Percentiles rank a stretch among this genome's conserved stretches.
Evolutionary conservation across 2,888 invertebrate species (phyloP).

Genomic region (Nasonovia ribisnigri): DNA sequence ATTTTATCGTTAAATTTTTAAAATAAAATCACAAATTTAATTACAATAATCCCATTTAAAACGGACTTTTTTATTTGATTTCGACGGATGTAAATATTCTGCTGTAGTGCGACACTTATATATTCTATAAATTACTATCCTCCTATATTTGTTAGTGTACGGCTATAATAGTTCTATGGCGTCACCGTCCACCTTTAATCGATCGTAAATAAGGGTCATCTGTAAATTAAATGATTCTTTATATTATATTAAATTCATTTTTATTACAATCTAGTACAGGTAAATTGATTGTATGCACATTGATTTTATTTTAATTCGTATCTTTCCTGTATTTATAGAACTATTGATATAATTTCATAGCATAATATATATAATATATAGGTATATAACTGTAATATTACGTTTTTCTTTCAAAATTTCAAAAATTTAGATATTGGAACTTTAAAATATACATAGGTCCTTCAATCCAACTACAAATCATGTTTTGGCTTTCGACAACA

Average conservation of each 20-base stretch:
- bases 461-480: not conserved
- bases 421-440: not conserved
- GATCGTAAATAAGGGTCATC: not conserved
- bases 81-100: not conserved
- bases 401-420: not conserved
- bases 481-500: not conserved
- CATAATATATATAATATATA: too few species aligned
- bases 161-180: not conserved
- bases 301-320: not conserved
- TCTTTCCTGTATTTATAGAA: not conserved
- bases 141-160: not conserved
- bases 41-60: not conserved
- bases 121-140: not conserved
- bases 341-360: not conserved
- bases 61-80: not conserved
- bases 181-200: not conserved
- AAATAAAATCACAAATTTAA: slow-evolving; percentile 12
- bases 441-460: not conserved
- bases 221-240: not conserved
- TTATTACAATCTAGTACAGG: fast-evolving
- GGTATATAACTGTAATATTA: not conserved
- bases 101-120: not conserved
- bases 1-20: not conserved
- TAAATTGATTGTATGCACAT: not conserved
- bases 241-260: not conserved